Conservation (phyloP, 2,888 invertebrate species). For the Acheta domesticus region DNA sequence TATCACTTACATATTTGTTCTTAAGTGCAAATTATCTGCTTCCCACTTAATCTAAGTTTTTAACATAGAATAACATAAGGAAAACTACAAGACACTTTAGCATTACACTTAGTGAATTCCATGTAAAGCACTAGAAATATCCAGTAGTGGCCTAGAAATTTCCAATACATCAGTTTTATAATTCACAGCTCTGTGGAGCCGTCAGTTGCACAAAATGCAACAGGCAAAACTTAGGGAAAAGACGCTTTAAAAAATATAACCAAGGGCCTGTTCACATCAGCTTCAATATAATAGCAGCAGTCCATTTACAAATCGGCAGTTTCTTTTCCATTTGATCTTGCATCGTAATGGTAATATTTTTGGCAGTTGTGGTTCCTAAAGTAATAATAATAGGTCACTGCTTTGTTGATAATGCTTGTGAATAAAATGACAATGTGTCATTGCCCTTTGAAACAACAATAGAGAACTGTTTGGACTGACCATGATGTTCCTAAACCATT, state of each 20-base stretch:
- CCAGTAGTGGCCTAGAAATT: not conserved
- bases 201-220: constrained; percentile 8
- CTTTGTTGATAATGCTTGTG: constrained; percentile 6
- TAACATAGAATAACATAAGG: not conserved
- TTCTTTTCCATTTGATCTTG: too few relatives aligned
- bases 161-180: not conserved
- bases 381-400: not conserved
- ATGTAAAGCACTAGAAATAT: too few relatives aligned
- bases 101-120: not conserved
- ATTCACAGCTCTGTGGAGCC: not conserved
- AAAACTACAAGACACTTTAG: not conserved
- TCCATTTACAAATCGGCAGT: too few relatives aligned
- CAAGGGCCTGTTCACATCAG: constrained; percentile 6
- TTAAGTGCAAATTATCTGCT: not conserved
- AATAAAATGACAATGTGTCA: not conserved
- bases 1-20: too few relatives aligned
- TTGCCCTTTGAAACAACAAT: not conserved
- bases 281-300: not conserved
- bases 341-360: not conserved
- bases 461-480: not conserved
- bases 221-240: constrained; percentile 10
- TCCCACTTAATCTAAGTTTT: constrained; percentile 10
- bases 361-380: constrained; percentile 18
- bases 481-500: not conserved
- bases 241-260: not conserved